Percentiles rank a stretch among this genome's conserved stretches.
phyloP scores from a whole-genome alignment of 2,888 invertebrate species.

The Lamellibrachia satsuma region DNA sequence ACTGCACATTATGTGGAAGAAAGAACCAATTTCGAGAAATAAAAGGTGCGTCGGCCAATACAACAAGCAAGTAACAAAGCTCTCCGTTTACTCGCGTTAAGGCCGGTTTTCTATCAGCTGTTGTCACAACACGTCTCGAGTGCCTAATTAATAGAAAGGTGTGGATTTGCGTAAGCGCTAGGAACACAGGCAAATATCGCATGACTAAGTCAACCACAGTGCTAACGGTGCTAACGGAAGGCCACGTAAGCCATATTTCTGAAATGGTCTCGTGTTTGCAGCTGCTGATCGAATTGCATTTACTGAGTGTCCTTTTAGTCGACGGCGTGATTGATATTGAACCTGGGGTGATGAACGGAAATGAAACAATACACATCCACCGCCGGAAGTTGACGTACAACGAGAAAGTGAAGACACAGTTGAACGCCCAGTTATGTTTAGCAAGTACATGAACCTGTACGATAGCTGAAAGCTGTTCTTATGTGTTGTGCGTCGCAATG shows the following conservation, averaged over 20 bases:
- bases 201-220: no score
- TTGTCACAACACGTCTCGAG: not conserved
- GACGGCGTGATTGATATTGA: not conserved
- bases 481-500: not conserved
- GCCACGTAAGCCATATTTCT: not conserved
- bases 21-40: not conserved
- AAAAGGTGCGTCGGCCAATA: not conserved
- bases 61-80: not conserved
- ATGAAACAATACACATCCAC: not conserved
- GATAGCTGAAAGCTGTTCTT: not conserved
- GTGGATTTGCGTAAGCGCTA: not conserved
- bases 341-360: not conserved
- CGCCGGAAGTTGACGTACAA: not conserved
- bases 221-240: not conserved
- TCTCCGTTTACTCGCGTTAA: not conserved
- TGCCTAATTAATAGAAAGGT: not conserved
- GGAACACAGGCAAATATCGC: not conserved
- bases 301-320: not conserved
- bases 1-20: not conserved
- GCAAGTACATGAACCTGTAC: not conserved
- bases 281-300: not conserved
- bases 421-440: not conserved
- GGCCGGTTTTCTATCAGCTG: not conserved
- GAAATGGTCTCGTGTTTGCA: not conserved
- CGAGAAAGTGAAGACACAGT: not conserved